A percentile compares a stretch with the other conserved stretches of the same genome.
Evolutionary conservation across 2,888 invertebrate species (phyloP).

Genomic region (Terebella lapidaria): DNA sequence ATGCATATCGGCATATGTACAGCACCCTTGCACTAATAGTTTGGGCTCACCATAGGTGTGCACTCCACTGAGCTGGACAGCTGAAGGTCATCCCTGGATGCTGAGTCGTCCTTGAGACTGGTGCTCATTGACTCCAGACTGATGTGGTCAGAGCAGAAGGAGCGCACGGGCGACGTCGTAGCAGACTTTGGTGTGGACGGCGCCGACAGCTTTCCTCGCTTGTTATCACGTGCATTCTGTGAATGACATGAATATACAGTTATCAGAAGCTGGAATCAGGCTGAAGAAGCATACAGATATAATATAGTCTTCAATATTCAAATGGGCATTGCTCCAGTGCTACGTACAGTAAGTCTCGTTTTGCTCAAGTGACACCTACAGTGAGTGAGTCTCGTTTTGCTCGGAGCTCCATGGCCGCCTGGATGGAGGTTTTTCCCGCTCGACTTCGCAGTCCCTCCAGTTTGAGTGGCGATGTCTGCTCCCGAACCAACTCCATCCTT

Average conservation of each 20-base stretch:
- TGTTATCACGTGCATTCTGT: background rate
- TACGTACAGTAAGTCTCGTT: too few species aligned
- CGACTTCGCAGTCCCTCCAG: constrained; percentile 18
- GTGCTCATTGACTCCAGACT: background rate
- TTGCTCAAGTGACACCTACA: too few species aligned
- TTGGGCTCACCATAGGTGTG: background rate
- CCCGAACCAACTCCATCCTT: constrained; percentile 1
- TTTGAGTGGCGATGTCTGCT: background rate
- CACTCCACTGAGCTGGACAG: background rate
- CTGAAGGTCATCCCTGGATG: background rate
- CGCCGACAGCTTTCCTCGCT: background rate
- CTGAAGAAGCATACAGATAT: too few species aligned
- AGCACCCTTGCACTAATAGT: too few species aligned
- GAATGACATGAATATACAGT: background rate
- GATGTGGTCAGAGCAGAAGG: background rate
- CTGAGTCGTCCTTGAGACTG: background rate
- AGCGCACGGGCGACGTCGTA: background rate
- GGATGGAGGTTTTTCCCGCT: constrained; percentile 30
- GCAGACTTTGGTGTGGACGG: background rate
- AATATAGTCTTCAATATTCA: too few species aligned
- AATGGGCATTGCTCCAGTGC: too few species aligned
- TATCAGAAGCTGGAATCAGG: too few species aligned
- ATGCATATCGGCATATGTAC: too few species aligned
- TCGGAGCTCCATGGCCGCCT: constrained; percentile 50
- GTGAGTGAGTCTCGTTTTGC: constrained; percentile 34